These are phyloP conservation scores for Hippocampus zosterae DNA, from an alignment of 2,113 vertebrate species.

Conservation along the genomic window DNA sequence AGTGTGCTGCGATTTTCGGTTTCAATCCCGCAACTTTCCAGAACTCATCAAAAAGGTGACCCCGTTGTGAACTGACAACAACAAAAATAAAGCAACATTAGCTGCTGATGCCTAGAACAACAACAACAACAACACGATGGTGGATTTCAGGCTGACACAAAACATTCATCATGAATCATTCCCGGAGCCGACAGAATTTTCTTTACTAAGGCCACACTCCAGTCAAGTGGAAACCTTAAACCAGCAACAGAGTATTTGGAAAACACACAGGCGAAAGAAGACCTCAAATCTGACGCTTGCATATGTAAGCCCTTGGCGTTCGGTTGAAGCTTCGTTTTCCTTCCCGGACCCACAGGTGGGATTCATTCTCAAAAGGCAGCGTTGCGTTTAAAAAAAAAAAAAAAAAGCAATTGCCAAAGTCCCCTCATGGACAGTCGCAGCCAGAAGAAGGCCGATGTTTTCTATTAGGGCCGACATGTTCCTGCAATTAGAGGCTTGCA, in stretches of 20 bases:
- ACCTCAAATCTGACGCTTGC: background rate
- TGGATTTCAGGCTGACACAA: too few relatives aligned
- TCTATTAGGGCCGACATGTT: conserved; percentile 58
- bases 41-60: too few relatives aligned
- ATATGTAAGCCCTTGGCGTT: background rate
- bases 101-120: too few relatives aligned
- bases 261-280: background rate
- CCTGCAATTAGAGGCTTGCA: conserved; percentile 64
- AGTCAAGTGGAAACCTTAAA: background rate
- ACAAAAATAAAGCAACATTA: too few relatives aligned
- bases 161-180: too few relatives aligned
- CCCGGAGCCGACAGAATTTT: too few relatives aligned
- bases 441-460: conserved; percentile 44
- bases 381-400: conserved; percentile 49
- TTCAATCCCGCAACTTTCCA: too few relatives aligned
- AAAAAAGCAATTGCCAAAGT: conserved; percentile 33
- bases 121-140: too few relatives aligned
- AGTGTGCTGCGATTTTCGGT: too few relatives aligned
- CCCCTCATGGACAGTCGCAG: conserved; percentile 14
- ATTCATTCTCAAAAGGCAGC: conserved; percentile 65
- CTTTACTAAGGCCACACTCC: background rate
- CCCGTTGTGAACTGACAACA: too few relatives aligned
- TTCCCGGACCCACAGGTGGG: conserved; percentile 64
- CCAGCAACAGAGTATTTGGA: background rate
- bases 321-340: background rate